A percentile compares a stretch with the other conserved stretches of the same genome.
These are phyloP conservation scores for Hemichromis elongatus DNA, from an alignment of 2,113 vertebrate species.

Conservation along the genomic window DNA sequence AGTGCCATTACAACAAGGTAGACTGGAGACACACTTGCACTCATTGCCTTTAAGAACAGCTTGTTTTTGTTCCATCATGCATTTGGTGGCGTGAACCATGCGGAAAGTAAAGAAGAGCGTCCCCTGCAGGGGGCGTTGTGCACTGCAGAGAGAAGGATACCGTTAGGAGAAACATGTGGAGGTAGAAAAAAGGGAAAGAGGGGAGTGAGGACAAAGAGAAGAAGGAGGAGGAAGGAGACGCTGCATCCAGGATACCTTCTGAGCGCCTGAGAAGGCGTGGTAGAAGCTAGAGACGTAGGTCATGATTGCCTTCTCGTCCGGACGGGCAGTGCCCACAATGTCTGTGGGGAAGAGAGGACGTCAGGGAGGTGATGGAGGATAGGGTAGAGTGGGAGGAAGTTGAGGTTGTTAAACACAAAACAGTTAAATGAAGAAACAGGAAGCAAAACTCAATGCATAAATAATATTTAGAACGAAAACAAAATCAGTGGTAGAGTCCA, in stretches of 20 bases:
- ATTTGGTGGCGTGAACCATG: constrained; percentile 74
- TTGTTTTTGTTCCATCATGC: constrained; percentile 77
- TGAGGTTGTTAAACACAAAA: constrained; percentile 37
- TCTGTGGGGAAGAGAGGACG: constrained; percentile 73
- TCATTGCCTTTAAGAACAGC: constrained; percentile 37
- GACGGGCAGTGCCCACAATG: constrained; percentile 98
- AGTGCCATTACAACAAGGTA: neutral
- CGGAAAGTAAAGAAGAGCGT: constrained; percentile 66
- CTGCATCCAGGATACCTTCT: constrained; percentile 96
- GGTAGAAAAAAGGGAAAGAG: constrained; percentile 47
- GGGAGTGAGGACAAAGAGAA: constrained; percentile 56
- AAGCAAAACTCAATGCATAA: constrained; percentile 22
- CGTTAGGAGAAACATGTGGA: constrained; percentile 73
- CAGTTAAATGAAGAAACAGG: constrained; percentile 42
- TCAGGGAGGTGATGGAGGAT: neutral
- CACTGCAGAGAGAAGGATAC: constrained; percentile 73
- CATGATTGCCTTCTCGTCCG: constrained; percentile 99
- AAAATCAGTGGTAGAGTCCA: neutral
- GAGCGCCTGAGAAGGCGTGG: constrained; percentile 99
- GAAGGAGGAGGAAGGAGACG: constrained; percentile 63
- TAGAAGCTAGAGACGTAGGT: constrained; percentile 99
- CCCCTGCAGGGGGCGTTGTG: constrained; percentile 42
- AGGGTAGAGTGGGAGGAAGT: neutral
- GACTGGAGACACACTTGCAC: constrained; percentile 56
- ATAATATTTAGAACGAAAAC: constrained; percentile 7